These are phyloP conservation scores for Hemaris fuciformis DNA, from an alignment of 2,888 invertebrate genomes.

Conservation along the genomic window DNA sequence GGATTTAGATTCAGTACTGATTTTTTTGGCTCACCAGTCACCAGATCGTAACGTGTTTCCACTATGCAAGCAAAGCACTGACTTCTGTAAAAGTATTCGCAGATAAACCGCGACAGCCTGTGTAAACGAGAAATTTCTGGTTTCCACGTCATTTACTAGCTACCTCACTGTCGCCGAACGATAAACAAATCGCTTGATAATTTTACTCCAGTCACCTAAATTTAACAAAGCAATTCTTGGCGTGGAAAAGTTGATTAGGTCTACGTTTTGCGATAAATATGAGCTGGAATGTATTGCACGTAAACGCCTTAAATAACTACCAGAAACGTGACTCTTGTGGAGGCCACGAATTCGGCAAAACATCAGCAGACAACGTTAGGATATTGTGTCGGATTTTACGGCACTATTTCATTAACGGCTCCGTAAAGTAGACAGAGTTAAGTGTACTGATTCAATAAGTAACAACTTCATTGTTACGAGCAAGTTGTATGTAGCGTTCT, in stretches of 20 bases:
- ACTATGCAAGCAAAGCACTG: background rate
- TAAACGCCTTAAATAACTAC: background rate
- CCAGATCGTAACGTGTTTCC: constrained; percentile 1
- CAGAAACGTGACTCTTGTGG: background rate
- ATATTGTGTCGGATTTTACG: background rate
- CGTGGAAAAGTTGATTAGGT: background rate
- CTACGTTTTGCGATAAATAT: background rate
- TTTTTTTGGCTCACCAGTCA: background rate
- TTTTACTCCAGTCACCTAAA: background rate
- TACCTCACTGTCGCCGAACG: constrained; percentile 47
- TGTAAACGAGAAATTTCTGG: constrained; percentile 39
- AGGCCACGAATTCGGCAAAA: background rate
- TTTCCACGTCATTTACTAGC: constrained; percentile 55
- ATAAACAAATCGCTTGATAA: constrained; percentile 38
- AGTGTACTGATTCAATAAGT: constrained; percentile 16
- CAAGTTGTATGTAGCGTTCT: constrained; percentile 23
- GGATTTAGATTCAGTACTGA: background rate
- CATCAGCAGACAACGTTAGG: background rate
- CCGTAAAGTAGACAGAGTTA: background rate
- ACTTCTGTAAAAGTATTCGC: constrained; percentile 24
- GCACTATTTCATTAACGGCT: constrained; percentile 10
- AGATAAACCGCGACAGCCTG: constrained; percentile 27
- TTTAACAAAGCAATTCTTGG: background rate
- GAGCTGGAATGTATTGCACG: background rate
- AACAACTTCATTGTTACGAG: constrained; percentile 17